These are phyloP conservation scores for Calosoma granatense DNA, from an alignment of 1,140 invertebrate species.

Conservation along the genomic window DNA sequence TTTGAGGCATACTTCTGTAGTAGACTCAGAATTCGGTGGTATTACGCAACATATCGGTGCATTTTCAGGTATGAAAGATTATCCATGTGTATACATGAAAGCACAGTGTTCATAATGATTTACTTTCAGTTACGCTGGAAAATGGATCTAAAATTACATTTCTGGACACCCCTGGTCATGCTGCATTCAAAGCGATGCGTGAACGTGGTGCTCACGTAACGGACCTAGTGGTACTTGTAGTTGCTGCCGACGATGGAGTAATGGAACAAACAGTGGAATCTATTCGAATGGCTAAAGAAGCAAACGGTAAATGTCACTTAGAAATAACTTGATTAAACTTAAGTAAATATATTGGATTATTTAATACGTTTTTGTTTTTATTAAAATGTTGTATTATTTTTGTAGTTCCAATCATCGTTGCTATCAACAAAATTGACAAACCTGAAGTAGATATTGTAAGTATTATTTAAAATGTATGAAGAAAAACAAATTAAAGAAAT, in stretches of 20 bases:
- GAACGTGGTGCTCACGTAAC: constrained; percentile 84
- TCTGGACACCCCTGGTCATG: constrained; percentile 99
- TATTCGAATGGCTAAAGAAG: constrained; percentile 62
- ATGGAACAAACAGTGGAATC: constrained; percentile 93
- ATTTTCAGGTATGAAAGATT: no score
- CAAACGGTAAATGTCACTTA: constrained; percentile 43
- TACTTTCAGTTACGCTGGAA: constrained; percentile 61
- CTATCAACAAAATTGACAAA: constrained; percentile 99
- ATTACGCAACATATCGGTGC: constrained; percentile 99
- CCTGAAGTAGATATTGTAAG: constrained; percentile 73
- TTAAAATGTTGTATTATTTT: constrained; percentile 25
- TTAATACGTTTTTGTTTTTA: not conserved
- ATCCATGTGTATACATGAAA: no score
- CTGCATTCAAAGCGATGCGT: constrained; percentile 88
- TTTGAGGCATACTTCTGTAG: constrained; percentile 76
- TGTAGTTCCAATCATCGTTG: constrained; percentile 93
- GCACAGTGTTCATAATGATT: no score
- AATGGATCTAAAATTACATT: constrained; percentile 78
- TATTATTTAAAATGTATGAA: constrained; percentile 31
- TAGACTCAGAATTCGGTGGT: constrained; percentile 91
- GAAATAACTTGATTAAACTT: not conserved
- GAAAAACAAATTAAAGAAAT: not conserved
- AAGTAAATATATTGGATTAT: constrained; percentile 10
- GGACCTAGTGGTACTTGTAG: constrained; percentile 92
- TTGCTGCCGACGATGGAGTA: constrained; percentile 97